Percentiles rank a stretch among this genome's conserved stretches.
phyloP scores from a whole-genome alignment of 2,888 invertebrate genomes.

The Nephrotoma flavescens region DNA sequence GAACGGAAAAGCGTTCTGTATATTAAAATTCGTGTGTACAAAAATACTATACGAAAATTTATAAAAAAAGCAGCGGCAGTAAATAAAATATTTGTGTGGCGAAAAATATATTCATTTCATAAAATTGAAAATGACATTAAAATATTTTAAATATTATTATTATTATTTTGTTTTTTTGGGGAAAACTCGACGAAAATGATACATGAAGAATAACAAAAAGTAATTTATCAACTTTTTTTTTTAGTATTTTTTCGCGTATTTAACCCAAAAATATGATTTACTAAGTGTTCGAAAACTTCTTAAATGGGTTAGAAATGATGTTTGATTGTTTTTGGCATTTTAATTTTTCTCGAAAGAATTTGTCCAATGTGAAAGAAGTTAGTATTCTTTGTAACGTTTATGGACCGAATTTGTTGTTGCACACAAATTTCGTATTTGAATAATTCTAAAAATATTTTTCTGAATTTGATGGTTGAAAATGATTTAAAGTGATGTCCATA shows the following conservation, averaged over 20 bases:
- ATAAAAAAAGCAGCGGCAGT: background rate
- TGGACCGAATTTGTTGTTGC: too few species aligned
- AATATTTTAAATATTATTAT: background rate
- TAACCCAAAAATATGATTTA: background rate
- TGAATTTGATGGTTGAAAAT: too few species aligned
- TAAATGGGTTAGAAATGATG: background rate
- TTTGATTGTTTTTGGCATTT: background rate
- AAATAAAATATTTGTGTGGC: background rate
- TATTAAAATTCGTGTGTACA: background rate
- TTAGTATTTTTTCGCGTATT: background rate
- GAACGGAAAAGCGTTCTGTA: too few species aligned
- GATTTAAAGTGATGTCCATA: too few species aligned
- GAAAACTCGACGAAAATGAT: background rate
- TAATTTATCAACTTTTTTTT: background rate
- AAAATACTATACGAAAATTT: background rate
- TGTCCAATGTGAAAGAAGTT: background rate
- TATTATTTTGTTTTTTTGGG: background rate
- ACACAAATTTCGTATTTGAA: too few species aligned
- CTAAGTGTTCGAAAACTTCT: background rate
- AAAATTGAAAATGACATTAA: background rate
- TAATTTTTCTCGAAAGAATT: background rate
- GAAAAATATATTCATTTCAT: background rate
- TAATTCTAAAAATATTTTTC: too few species aligned
- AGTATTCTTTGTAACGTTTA: too few species aligned
- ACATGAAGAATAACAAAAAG: background rate